phyloP scores from a whole-genome alignment of 2,797 vertebrate genomes.

The Xenopus petersii region DNA sequence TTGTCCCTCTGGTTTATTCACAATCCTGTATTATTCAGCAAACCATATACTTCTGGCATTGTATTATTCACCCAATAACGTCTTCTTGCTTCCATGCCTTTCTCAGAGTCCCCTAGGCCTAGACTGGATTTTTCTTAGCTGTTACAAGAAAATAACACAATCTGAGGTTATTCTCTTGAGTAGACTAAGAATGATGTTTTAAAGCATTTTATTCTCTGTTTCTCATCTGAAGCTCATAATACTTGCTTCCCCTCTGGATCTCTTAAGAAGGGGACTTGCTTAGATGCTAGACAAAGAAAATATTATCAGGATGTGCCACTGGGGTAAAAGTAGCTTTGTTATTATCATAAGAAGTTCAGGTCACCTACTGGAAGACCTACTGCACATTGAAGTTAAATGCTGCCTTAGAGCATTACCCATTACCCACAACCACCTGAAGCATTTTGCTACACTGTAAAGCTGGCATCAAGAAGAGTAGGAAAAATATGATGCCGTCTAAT shows the following conservation, averaged over 20 bases:
- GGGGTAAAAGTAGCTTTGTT: constrained; percentile 3
- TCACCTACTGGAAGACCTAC: constrained; percentile 1
- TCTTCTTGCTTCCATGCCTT: no score
- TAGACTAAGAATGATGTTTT: neutral
- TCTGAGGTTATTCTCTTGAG: no score
- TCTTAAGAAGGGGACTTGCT: constrained; percentile 13
- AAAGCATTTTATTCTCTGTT: neutral
- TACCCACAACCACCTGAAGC: neutral
- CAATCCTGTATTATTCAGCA: no score
- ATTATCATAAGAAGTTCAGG: constrained; percentile 19
- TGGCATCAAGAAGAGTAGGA: neutral
- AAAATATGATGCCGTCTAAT: no score
- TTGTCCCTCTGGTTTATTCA: no score
- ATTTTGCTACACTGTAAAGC: neutral
- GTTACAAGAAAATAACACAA: no score
- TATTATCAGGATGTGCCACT: constrained; percentile 25
- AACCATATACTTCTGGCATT: no score
- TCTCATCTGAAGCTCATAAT: constrained; percentile 19
- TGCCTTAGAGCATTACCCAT: neutral
- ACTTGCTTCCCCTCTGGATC: constrained; percentile 1
- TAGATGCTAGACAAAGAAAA: constrained; percentile 19
- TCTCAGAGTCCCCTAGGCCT: no score
- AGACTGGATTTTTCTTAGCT: no score
- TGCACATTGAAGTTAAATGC: neutral
- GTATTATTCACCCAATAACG: no score